These are phyloP conservation scores for Toxotes chatareus DNA, from an alignment of 2,113 vertebrate species.

Conservation along the genomic window DNA sequence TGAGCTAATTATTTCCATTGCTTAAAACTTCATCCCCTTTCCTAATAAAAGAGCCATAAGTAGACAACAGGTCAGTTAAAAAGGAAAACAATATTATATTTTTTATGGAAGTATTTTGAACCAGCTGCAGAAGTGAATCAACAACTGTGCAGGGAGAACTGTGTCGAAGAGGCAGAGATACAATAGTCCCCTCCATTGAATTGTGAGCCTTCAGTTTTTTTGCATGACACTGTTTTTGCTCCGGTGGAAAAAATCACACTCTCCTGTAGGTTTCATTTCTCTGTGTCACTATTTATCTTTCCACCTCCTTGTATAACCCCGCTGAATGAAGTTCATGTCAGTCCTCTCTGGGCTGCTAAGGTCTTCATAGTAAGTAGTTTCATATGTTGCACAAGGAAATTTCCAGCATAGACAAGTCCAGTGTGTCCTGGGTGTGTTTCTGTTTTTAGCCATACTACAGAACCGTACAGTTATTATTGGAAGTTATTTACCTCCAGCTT, in stretches of 20 bases:
- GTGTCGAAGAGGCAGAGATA: neutral
- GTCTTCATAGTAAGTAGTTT: neutral
- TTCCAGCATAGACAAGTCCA: too few relatives aligned
- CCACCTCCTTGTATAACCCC: neutral
- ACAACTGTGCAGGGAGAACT: neutral
- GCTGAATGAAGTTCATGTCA: conserved; percentile 2
- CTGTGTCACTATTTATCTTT: neutral
- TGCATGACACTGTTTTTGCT: neutral
- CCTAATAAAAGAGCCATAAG: neutral
- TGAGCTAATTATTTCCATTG: neutral
- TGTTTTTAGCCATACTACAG: too few relatives aligned
- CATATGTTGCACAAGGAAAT: too few relatives aligned
- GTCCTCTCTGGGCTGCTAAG: neutral
- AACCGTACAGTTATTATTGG: neutral
- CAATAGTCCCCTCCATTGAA: too few relatives aligned
- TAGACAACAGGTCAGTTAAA: too few relatives aligned
- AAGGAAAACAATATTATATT: too few relatives aligned
- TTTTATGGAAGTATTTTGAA: neutral
- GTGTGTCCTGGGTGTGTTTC: too few relatives aligned
- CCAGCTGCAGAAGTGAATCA: neutral
- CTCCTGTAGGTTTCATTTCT: neutral
- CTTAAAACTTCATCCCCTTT: neutral
- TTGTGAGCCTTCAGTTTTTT: neutral
- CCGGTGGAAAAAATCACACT: conserved; percentile 7
- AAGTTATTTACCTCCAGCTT: neutral